Conservation (phyloP, 2,888 invertebrate species). For the Arenicola marina region DNA sequence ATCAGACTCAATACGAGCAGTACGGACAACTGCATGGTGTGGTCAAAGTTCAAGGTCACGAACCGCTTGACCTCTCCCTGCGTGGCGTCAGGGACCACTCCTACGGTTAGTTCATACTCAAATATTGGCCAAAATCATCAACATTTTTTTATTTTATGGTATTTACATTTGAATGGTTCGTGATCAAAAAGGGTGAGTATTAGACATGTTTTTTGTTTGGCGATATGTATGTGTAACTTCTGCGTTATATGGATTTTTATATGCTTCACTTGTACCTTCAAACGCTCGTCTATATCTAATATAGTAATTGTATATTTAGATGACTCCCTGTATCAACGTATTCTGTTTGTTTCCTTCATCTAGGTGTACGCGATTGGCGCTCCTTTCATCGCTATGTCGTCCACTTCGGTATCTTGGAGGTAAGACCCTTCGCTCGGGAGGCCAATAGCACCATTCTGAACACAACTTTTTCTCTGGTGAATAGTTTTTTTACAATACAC, state of each 20-base stretch:
- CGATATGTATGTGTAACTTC: too few species aligned
- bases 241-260: too few species aligned
- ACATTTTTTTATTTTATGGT: not conserved
- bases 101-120: conserved; percentile 40
- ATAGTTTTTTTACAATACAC: too few species aligned
- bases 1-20: conserved; percentile 57
- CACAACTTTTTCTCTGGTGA: too few species aligned
- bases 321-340: not conserved
- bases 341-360: conserved; percentile 3
- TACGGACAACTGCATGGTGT: conserved; percentile 54
- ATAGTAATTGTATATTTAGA: not conserved
- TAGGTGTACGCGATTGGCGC: conserved; percentile 50
- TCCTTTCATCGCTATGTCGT: conserved; percentile 50
- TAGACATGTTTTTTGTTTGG: too few species aligned
- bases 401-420: conserved; percentile 49
- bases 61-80: conserved; percentile 35
- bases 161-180: not conserved
- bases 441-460: too few species aligned
- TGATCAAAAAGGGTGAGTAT: too few species aligned
- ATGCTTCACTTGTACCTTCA: too few species aligned
- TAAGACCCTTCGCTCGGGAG: too few species aligned
- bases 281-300: not conserved
- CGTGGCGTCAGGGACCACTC: conserved; percentile 49
- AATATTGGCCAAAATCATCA: not conserved
- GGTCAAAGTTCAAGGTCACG: conserved; percentile 44